These are phyloP conservation scores for Venturia canescens DNA, from an alignment of 1,140 invertebrate species.

Conservation along the genomic window DNA sequence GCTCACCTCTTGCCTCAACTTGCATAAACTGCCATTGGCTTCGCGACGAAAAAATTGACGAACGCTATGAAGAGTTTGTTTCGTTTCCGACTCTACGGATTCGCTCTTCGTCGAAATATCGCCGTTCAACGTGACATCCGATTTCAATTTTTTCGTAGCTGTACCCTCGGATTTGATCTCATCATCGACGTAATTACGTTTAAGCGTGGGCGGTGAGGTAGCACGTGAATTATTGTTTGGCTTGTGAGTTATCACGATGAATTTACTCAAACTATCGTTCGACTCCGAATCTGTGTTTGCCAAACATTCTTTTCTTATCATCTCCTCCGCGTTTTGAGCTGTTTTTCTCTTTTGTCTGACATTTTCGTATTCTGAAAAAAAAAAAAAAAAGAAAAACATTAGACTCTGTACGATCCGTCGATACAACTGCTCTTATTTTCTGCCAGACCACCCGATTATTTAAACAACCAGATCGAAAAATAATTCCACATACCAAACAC, in stretches of 20 bases:
- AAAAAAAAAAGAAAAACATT: slow-evolving; percentile 3
- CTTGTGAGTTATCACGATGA: slow-evolving; percentile 56
- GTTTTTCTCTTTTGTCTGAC: slow-evolving; percentile 65
- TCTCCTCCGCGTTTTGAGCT: slow-evolving; percentile 67
- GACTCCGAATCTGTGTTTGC: slow-evolving; percentile 63
- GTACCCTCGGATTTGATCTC: slow-evolving; percentile 50
- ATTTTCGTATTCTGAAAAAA: slow-evolving; percentile 57
- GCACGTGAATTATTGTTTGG: slow-evolving; percentile 45
- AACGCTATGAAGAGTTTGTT: slow-evolving; percentile 58
- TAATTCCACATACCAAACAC: too few relatives aligned
- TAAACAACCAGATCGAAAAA: too few relatives aligned
- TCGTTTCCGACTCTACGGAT: slow-evolving; percentile 10
- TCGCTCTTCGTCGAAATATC: slow-evolving; percentile 37
- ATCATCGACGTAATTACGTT: slow-evolving; percentile 58
- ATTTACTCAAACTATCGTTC: slow-evolving; percentile 55
- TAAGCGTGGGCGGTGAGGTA: slow-evolving; percentile 62
- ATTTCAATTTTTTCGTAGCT: slow-evolving; percentile 60
- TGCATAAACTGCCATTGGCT: slow-evolving; percentile 63
- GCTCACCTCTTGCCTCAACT: slow-evolving; percentile 68
- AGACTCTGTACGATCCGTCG: neutral
- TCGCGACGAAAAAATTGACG: slow-evolving; percentile 67
- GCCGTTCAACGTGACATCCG: slow-evolving; percentile 46
- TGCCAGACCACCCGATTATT: neutral
- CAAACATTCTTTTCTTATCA: slow-evolving; percentile 65
- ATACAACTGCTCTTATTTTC: neutral